Base-by-base conservation (phyloP, 2,113 vertebrate species). In the Fulica atra region DNA sequence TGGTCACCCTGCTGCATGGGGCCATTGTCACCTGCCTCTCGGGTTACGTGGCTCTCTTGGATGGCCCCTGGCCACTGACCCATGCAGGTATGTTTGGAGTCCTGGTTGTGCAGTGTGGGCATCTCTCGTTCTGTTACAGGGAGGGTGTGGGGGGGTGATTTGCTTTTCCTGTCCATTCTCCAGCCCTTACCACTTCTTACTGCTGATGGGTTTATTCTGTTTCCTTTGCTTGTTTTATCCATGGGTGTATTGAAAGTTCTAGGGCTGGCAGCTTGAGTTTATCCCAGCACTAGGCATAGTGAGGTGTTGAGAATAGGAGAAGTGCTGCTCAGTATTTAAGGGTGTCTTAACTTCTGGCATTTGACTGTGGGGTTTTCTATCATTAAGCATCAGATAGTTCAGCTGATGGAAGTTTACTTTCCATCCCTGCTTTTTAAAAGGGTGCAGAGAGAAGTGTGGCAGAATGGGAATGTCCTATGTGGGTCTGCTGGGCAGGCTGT, bases 21-120 rank as follows among this genome's bases (percentile, higher is more conserved):
- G 84, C 98, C 89, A 16, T 98, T 29, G 98, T 98, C 16, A 97
- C 98, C 80, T 96, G 96, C 91, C 96, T 99, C 86, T 99, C 99
- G 0, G 98, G 97, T 5, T 99, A 99, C 13, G 96, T 98, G 11
- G 96, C 98, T 50, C 98, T 99, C 50, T 88, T 98, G 78, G 99
- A 99, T 20, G 99, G 99, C 73, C 99, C 98, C 40, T 99, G 98
- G 99, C 98, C 99, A n/a, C 98, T 99, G 94, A 98, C 92, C 53
- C 86, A 99, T 38, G 98, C 99, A 98, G 99, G 99, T 99, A 96
- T 35, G 97, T 65, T 35, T n/a, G 40, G 16, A 51, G 64, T 29
- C 44, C 24, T 7, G 46, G n/a, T 46, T 60, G 13, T 9, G 15
- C 8, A 7, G 70, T 2, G 17, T 7, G 29, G 35, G 12, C 28